Conservation (phyloP, 2,113 vertebrate genomes). For the Marcusenius ussheri region DNA sequence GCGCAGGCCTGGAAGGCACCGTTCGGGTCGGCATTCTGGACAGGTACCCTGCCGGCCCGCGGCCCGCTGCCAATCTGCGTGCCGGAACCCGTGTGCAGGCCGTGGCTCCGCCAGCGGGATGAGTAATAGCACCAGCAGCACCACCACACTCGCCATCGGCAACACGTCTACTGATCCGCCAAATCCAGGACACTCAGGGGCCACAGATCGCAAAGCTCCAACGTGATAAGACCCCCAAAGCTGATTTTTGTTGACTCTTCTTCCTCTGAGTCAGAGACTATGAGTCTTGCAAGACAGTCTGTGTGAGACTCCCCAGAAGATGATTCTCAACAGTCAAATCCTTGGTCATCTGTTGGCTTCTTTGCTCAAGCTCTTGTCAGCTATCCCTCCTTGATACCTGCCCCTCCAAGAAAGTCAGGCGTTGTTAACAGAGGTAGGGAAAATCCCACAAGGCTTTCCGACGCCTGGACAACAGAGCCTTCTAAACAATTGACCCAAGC, state of each 20-base stretch:
- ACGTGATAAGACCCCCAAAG: too few relatives aligned
- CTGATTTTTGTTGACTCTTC: background rate
- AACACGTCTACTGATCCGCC: background rate
- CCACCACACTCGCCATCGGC: background rate
- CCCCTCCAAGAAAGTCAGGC: background rate
- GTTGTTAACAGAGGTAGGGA: background rate
- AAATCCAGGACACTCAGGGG: background rate
- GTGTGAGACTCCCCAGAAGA: background rate
- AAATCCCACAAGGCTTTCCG: background rate
- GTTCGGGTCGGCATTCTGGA: slow-evolving; percentile 33
- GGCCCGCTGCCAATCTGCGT: slow-evolving; percentile 31
- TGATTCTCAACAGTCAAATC: background rate
- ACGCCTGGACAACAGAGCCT: slow-evolving; percentile 8
- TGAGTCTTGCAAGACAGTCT: background rate
- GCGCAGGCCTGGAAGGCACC: slow-evolving; percentile 32
- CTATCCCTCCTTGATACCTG: background rate
- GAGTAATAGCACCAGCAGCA: slow-evolving; percentile 28
- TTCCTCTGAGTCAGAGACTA: background rate
- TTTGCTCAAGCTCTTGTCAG: background rate
- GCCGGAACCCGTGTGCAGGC: slow-evolving; percentile 26
- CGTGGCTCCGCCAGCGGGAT: background rate
- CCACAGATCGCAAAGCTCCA: background rate
- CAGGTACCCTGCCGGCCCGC: slow-evolving; percentile 22
- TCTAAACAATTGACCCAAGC: slow-evolving; percentile 11
- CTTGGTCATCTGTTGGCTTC: too few relatives aligned